Conservation (phyloP, 1,140 invertebrate genomes). For the Aphidius ervi region DNA sequence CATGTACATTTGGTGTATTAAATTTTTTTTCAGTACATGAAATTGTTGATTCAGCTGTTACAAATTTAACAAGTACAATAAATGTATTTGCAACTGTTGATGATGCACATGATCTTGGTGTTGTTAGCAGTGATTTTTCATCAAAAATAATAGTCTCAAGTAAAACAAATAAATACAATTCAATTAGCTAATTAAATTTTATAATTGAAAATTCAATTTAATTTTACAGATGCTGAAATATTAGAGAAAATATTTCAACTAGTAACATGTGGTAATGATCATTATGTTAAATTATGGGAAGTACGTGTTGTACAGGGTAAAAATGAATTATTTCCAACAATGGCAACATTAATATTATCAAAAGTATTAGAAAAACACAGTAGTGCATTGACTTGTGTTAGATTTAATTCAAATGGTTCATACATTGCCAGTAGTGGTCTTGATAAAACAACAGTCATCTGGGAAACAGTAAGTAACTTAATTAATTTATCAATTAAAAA, state of each 20-base stretch:
- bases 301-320: slow-evolving; percentile 48
- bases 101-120: slow-evolving; percentile 73
- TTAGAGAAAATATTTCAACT: slow-evolving; percentile 56
- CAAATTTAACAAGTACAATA: slow-evolving; percentile 38
- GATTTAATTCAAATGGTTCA: slow-evolving; percentile 59
- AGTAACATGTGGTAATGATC: slow-evolving; percentile 69
- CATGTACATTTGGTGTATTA: slow-evolving; percentile 64
- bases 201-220: not conserved
- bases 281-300: slow-evolving; percentile 71
- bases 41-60: slow-evolving; percentile 45
- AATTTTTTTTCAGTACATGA: slow-evolving; percentile 60
- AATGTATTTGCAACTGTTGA: slow-evolving; percentile 48
- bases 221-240: slow-evolving; percentile 43
- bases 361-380: slow-evolving; percentile 46
- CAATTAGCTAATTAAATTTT: too few species aligned
- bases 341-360: slow-evolving; percentile 33
- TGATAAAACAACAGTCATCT: slow-evolving; percentile 68
- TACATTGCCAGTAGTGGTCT: slow-evolving; percentile 64
- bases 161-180: slow-evolving; percentile 21
- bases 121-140: slow-evolving; percentile 65
- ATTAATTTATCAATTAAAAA: slow-evolving; percentile 14
- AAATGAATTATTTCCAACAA: slow-evolving; percentile 27
- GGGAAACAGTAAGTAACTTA: slow-evolving; percentile 55
- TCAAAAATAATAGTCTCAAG: slow-evolving; percentile 35
- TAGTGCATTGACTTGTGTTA: slow-evolving; percentile 60